phyloP scores from a whole-genome alignment of 2,113 vertebrate species.

The Corythornis vintsioides region DNA sequence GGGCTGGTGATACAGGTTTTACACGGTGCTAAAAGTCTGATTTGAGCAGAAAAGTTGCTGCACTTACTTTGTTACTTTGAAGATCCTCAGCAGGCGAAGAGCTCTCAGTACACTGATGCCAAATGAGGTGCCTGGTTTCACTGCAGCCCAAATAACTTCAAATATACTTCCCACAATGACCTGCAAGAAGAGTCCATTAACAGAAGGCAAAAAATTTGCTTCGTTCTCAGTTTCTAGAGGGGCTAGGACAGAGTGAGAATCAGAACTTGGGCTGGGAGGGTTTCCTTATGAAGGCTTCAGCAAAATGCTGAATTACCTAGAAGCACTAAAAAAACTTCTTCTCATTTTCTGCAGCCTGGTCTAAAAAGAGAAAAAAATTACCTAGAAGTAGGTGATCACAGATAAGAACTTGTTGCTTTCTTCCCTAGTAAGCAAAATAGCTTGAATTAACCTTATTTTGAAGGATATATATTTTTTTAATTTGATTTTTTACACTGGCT shows the following conservation, averaged over 20 bases:
- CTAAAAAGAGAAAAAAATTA: background rate
- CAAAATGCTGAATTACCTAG: background rate
- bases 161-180: conserved; percentile 97
- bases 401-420: background rate
- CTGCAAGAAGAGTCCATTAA: conserved; percentile 61
- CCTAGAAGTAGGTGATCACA: background rate
- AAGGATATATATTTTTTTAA: fast-evolving
- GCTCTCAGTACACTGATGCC: conserved; percentile 95
- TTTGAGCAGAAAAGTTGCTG: background rate
- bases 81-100: conserved; percentile 90
- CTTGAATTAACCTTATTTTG: background rate
- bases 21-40: fast-evolving
- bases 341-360: background rate
- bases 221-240: background rate
- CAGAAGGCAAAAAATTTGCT: background rate
- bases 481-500: background rate
- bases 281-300: background rate
- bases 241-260: background rate
- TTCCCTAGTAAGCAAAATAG: background rate
- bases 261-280: background rate
- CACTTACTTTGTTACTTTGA: conserved; percentile 97
- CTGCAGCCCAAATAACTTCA: conserved; percentile 94
- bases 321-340: background rate
- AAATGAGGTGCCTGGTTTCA: conserved; percentile 93
- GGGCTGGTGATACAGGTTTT: background rate